Evolutionary conservation across 1,140 invertebrate genomes (phyloP).

Genomic region (Drosophila kikkawai): DNA sequence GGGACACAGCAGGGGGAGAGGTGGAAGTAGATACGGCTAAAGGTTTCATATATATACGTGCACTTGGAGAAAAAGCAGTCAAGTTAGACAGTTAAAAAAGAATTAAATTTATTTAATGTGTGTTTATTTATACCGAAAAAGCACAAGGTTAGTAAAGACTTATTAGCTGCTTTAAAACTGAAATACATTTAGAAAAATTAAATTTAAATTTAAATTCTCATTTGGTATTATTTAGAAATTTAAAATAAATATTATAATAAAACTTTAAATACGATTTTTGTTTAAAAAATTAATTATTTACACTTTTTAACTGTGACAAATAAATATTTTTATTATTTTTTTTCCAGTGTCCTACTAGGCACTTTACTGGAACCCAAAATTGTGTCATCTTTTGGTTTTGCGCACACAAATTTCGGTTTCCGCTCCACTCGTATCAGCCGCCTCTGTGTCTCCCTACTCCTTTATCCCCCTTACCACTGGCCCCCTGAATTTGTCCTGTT

Average conservation of each 20-base stretch:
- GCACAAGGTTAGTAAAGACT: neutral
- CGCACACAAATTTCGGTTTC: constrained; percentile 73
- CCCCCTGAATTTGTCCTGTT: constrained; percentile 41
- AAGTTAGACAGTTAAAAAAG: too few relatives aligned
- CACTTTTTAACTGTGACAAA: too few relatives aligned
- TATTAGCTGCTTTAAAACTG: neutral
- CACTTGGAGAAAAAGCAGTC: neutral
- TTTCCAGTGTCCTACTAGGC: constrained; percentile 12
- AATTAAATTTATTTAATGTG: neutral
- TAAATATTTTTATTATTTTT: neutral
- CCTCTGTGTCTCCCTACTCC: neutral
- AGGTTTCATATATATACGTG: constrained; percentile 13
- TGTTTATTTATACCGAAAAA: neutral
- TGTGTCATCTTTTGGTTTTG: constrained; percentile 81
- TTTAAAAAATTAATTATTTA: too few relatives aligned
- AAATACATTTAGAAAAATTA: neutral
- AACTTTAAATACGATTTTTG: too few relatives aligned
- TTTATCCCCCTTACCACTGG: neutral
- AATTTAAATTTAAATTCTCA: neutral
- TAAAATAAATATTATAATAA: too few relatives aligned
- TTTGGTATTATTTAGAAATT: too few relatives aligned
- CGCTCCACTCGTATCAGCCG: constrained; percentile 30
- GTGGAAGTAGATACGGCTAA: neutral
- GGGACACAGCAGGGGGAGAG: neutral
- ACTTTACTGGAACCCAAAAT: constrained; percentile 65